Percentiles rank a stretch among this genome's conserved stretches.
phyloP scores from a whole-genome alignment of 2,113 vertebrate species.

The Channa maculata region DNA sequence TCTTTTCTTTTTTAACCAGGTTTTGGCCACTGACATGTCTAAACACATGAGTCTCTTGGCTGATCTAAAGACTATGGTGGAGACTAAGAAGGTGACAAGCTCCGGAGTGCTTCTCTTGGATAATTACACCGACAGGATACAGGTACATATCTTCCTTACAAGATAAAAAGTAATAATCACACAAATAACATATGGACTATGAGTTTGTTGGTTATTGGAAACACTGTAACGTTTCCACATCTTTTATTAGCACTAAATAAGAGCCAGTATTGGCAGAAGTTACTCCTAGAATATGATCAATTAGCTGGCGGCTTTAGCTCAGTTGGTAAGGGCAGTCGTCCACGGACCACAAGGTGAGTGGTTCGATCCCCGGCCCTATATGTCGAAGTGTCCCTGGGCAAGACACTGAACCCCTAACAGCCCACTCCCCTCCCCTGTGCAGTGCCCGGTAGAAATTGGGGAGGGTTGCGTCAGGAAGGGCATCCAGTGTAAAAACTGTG shows the following conservation, averaged over 20 bases:
- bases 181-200: too few species aligned
- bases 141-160: slow-evolving; percentile 77
- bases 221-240: not conserved
- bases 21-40: slow-evolving; percentile 98
- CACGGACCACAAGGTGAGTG: too few species aligned
- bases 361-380: too few species aligned
- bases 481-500: too few species aligned
- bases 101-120: slow-evolving; percentile 97
- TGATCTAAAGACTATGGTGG: slow-evolving; percentile 99
- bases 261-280: slow-evolving; percentile 14
- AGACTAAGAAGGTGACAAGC: slow-evolving; percentile 98
- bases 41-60: slow-evolving; percentile 98
- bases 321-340: too few species aligned
- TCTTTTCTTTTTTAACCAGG: slow-evolving; percentile 77
- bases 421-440: too few species aligned
- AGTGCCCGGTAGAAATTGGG: too few species aligned
- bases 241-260: slow-evolving; percentile 41
- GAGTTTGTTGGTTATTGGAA: not conserved
- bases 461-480: too few species aligned
- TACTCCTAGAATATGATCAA: slow-evolving; percentile 35
- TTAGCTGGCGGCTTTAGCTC: too few species aligned
- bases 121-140: slow-evolving; percentile 98
- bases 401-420: too few species aligned
- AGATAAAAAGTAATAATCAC: not conserved
- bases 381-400: too few species aligned